phyloP scores from a whole-genome alignment of 2,888 invertebrate species.

The Gortyna flavago region DNA sequence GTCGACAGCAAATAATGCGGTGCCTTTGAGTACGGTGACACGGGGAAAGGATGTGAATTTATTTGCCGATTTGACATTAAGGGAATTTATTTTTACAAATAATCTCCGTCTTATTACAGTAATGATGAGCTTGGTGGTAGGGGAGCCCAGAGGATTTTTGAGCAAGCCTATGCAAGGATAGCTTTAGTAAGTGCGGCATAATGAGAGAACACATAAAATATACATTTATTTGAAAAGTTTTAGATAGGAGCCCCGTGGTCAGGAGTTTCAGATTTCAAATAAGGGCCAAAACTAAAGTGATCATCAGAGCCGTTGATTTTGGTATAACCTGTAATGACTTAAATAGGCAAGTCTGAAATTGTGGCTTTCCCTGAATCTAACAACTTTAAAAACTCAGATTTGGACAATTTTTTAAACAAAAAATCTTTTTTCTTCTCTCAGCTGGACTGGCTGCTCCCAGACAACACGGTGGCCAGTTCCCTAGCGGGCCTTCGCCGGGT shows the following conservation, averaged over 20 bases:
- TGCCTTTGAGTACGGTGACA: slow-evolving; percentile 12
- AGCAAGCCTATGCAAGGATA: not conserved
- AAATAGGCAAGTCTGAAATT: not conserved
- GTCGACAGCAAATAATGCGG: slow-evolving; percentile 26
- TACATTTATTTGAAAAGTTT: not conserved
- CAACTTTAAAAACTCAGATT: not conserved
- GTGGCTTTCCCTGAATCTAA: not conserved
- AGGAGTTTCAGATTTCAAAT: not conserved
- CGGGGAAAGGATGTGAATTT: slow-evolving; percentile 14
- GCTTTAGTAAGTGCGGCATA: not conserved
- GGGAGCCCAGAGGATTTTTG: not conserved
- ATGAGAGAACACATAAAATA: not conserved
- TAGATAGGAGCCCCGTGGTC: not conserved
- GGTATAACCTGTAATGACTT: not conserved
- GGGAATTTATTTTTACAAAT: slow-evolving; percentile 1
- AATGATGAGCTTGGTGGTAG: not conserved
- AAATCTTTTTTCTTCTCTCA: slow-evolving; percentile 71
- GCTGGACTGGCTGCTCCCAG: slow-evolving; percentile 94
- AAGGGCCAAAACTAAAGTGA: not conserved
- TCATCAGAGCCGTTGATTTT: not conserved
- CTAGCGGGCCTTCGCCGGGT: slow-evolving; percentile 93
- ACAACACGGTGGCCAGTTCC: slow-evolving; percentile 92
- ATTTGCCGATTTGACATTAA: slow-evolving; percentile 2
- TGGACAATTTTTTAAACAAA: not conserved
- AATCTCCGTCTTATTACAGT: not conserved